These are phyloP conservation scores for Operophtera brumata DNA, from an alignment of 2,888 invertebrate species.

Conservation along the genomic window DNA sequence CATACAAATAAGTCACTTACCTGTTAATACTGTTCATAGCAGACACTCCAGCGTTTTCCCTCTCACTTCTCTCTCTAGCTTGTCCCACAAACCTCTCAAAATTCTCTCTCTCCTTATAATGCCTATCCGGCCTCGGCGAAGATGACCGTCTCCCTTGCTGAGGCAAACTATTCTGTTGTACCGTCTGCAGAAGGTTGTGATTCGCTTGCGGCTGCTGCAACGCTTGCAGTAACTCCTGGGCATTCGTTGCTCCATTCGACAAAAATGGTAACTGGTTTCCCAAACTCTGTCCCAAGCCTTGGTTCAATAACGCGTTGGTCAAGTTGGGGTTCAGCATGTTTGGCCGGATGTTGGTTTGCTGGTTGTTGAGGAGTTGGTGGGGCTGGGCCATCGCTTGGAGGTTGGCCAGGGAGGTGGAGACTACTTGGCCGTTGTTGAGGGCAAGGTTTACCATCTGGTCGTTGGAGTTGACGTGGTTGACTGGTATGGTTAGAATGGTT, in stretches of 20 bases:
- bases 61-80: constrained; percentile 76
- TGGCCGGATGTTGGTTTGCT: constrained; percentile 66
- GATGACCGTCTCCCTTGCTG: constrained; percentile 76
- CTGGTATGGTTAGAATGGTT: constrained; percentile 97
- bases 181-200: constrained; percentile 73
- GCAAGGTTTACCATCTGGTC: constrained; percentile 89
- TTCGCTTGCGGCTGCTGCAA: constrained; percentile 77
- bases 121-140: constrained; percentile 70
- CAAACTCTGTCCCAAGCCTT: constrained; percentile 56
- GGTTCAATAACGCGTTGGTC: constrained; percentile 86
- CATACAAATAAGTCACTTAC: constrained; percentile 54
- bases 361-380: constrained; percentile 83
- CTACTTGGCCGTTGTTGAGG: constrained; percentile 91
- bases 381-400: constrained; percentile 88
- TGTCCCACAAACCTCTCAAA: constrained; percentile 69
- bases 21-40: constrained; percentile 85
- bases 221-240: constrained; percentile 88
- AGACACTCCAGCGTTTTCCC: constrained; percentile 77
- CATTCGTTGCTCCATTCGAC: constrained; percentile 84
- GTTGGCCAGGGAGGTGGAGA: constrained; percentile 90
- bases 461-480: constrained; percentile 91
- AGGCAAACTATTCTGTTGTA: constrained; percentile 72
- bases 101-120: constrained; percentile 76
- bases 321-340: constrained; percentile 82
- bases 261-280: constrained; percentile 86